Base-by-base conservation (phyloP, 2,797 vertebrate genomes). In the Alexandromys oeconomus region DNA sequence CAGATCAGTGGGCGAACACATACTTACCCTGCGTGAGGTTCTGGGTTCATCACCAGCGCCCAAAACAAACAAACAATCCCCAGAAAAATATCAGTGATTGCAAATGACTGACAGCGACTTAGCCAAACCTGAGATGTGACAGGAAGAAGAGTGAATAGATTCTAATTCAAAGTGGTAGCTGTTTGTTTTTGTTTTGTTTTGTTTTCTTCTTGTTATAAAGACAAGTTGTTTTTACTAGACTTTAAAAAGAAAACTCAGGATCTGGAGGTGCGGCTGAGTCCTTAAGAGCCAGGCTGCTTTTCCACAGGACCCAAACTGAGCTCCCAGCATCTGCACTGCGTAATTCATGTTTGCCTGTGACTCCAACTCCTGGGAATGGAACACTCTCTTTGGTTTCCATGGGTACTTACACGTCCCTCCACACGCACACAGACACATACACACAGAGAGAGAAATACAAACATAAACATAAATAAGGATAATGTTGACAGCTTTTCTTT, bases 151-250 rank as follows among this genome's bases (percentile, higher is more conserved):
- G 6, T 51, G 5, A 82, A 40, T 19, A 51, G 5, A 9, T 25
- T 87, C 76, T 61, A 69, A 5, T 46, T 77, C 94, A 48, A 51
- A 8, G 3, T 74, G 63, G 29, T 9, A 61, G 54, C 57, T 81
- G 12, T 13, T 37, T 57, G 57, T 57, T n/a, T n/a, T 69, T 6
- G 31, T n/a, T 69, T 69, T 69, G 14, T 69, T 69, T 69, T n/a
- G n/a, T 13, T 43, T 79, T 78, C 89, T 93, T 37, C 71, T 76
- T 71, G 29, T 76, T 89, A 74, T 87, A 79, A 90, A 71, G 17
- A 8, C 37, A 82, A 40, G 12, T 76, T 89, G 23, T 65, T 93
- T 94, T 77, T 85, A 94, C 34, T 43, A 19, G 51, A 79, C 27
- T 65, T 69, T 57, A 3, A 14, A 84, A 89, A 81, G 51, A 54